Conservation (phyloP, 1,140 invertebrate genomes). For the Reticulitermes speratus region DNA sequence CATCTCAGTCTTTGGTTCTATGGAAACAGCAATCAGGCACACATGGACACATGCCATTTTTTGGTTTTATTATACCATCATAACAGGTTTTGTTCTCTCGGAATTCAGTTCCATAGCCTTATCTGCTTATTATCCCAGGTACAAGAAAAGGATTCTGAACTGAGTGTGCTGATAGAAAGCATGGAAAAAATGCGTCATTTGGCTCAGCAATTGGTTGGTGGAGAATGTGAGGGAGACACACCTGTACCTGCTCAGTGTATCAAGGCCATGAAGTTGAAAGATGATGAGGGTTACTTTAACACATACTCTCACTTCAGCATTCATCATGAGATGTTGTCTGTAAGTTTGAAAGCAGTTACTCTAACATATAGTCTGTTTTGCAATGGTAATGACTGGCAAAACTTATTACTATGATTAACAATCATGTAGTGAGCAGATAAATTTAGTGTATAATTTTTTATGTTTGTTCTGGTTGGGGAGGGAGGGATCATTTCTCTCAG, state of each 20-base stretch:
- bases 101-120: too few relatives aligned
- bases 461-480: too few relatives aligned
- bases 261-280: conserved; percentile 50
- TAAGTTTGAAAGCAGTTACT: conserved; percentile 44
- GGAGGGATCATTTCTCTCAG: too few relatives aligned
- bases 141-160: conserved; percentile 53
- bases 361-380: too few relatives aligned
- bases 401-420: not conserved
- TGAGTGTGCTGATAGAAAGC: conserved; percentile 60
- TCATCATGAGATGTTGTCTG: conserved; percentile 92
- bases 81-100: too few relatives aligned
- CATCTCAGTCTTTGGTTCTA: too few relatives aligned
- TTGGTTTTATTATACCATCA: too few relatives aligned
- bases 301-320: conserved; percentile 98
- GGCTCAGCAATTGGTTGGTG: conserved; percentile 50
- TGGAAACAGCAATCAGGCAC: too few relatives aligned
- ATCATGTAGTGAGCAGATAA: conserved; percentile 21
- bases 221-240: conserved; percentile 31
- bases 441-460: not conserved
- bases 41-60: too few relatives aligned
- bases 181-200: conserved; percentile 63
- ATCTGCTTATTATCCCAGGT: conserved; percentile 39
- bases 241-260: conserved; percentile 42
- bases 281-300: conserved; percentile 85
- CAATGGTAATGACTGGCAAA: too few relatives aligned